Evolutionary conservation across 2,113 vertebrate genomes (phyloP).

Genomic region (Dromas ardeola): DNA sequence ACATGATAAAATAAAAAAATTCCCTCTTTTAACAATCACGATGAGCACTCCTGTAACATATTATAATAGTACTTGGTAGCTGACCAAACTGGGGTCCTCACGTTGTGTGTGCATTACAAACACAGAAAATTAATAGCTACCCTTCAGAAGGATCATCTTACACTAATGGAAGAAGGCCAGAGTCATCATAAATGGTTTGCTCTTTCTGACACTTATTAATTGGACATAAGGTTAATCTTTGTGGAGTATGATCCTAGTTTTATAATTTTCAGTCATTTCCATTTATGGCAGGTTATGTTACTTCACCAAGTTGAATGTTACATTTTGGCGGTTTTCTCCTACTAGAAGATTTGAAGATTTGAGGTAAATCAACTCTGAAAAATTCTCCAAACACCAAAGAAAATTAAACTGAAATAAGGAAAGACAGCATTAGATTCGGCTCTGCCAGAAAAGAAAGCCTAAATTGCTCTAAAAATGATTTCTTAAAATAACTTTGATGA

Average conservation of each 20-base stretch:
- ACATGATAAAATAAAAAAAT: not conserved
- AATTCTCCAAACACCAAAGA: not conserved
- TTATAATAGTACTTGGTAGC: not conserved
- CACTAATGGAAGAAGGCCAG: not conserved
- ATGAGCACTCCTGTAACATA: not conserved
- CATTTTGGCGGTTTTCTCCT: not conserved
- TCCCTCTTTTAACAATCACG: not conserved
- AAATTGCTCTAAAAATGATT: not conserved
- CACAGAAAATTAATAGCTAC: not conserved
- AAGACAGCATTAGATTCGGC: not conserved
- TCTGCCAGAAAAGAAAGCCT: not conserved
- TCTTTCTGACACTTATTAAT: not conserved
- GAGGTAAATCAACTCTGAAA: not conserved
- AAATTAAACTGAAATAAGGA: not conserved
- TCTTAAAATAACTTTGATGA: not conserved
- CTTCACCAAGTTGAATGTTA: not conserved
- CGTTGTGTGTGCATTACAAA: not conserved
- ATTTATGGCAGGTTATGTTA: not conserved
- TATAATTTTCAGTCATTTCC: not conserved
- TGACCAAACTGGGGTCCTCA: not conserved
- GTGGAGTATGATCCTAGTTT: not conserved
- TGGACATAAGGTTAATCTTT: not conserved
- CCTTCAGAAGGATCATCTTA: not conserved
- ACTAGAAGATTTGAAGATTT: not conserved
- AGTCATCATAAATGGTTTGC: not conserved